phyloP scores from a whole-genome alignment of 2,113 vertebrate genomes.

The Barbus barbus region DNA sequence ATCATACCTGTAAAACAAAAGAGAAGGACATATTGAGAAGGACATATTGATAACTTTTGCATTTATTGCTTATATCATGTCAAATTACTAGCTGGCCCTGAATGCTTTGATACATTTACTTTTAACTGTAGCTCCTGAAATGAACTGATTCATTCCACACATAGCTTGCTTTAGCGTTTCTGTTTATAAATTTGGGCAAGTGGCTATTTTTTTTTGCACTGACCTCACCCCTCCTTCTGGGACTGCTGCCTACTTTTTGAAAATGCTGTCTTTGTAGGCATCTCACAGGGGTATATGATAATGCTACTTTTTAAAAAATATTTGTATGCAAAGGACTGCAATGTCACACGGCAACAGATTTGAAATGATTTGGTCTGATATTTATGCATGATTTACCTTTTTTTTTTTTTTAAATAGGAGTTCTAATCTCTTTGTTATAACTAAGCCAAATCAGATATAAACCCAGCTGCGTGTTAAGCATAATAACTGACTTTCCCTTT shows the following conservation, averaged over 20 bases:
- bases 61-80: not conserved
- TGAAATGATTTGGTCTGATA: not conserved
- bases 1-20: slow-evolving; percentile 83
- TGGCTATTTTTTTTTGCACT: not conserved
- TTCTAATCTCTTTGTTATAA: not conserved
- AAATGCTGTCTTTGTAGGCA: not conserved
- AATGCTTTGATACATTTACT: not conserved
- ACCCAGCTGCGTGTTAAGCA: not conserved
- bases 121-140: not conserved
- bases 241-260: not conserved
- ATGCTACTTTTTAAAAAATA: not conserved
- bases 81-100: not conserved
- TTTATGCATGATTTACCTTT: not conserved
- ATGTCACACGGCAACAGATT: not conserved
- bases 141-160: not conserved
- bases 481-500: not conserved
- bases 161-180: not conserved
- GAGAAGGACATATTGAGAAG: not conserved
- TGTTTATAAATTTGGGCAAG: no score
- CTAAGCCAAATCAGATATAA: not conserved
- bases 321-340: not conserved
- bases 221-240: not conserved
- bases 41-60: not conserved
- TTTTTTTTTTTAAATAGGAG: not conserved
- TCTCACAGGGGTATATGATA: not conserved